Evolutionary conservation across 2,113 vertebrate genomes (phyloP).

Genomic region (Choloepus hoffmanni): DNA sequence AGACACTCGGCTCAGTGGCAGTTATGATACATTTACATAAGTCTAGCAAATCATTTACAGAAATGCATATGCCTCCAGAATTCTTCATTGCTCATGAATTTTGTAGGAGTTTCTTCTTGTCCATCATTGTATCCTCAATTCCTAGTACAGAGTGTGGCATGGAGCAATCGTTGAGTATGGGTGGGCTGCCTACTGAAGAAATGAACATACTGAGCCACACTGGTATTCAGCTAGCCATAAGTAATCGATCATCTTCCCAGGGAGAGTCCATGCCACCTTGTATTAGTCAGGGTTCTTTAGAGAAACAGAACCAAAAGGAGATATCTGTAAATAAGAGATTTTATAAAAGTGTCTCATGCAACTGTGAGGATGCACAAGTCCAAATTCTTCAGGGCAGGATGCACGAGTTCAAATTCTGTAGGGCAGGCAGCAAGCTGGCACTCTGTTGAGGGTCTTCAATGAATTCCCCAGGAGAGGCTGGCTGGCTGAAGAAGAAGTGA

Average conservation of each 20-base stretch:
- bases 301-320: too few species aligned
- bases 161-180: background rate
- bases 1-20: constrained; percentile 62
- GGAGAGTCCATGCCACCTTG: background rate
- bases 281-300: too few species aligned
- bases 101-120: background rate
- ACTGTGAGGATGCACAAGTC: too few species aligned
- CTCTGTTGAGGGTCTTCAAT: too few species aligned
- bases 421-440: too few species aligned
- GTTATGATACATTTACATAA: constrained; percentile 74
- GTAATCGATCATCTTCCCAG: background rate
- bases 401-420: too few species aligned
- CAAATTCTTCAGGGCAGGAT: too few species aligned
- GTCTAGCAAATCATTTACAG: constrained; percentile 58
- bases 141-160: background rate
- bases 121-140: background rate
- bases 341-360: too few species aligned
- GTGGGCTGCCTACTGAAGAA: background rate
- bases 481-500: too few species aligned
- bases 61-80: constrained; percentile 1
- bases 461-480: too few species aligned
- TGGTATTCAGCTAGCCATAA: background rate
- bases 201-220: background rate
- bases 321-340: too few species aligned
- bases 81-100: background rate